Evolutionary conservation across 2,888 invertebrate genomes (phyloP), one percentile per base, ranked within the genome.

Genomic region (Rotaria magnacalcarata): DNA sequence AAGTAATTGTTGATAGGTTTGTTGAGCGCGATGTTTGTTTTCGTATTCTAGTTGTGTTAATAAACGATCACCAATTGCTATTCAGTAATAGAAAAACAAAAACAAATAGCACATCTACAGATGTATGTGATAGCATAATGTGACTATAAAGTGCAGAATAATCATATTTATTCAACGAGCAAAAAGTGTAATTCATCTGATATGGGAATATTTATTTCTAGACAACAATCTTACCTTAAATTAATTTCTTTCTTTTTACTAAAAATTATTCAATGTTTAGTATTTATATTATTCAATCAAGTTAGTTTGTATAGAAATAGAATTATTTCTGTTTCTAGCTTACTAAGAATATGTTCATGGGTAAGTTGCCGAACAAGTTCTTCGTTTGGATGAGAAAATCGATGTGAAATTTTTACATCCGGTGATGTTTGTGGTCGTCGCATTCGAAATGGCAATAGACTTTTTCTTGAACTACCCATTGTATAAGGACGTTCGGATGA

Each of bases 291-390:
- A 67, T 24, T 7, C 7, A 56, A 56, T 24, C 24, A 56, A 21
- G 8, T 56, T 56, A 56, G 56, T 56, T 6, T 34, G 6, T 54
- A 54, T 54, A 56, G 0, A 56, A 24, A 24, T 24, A 21, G 6
- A 56, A 8, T 56, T 24, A 24, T 47, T 21, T 24, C 10, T 27
- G 27, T 14, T 27, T 27, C 6, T 43, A 24, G 3, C 80, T 86
- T 56, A 86, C 86, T 54, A 27, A 86, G 75, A 84, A 86, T 86
- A 41, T 86, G 86, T 47, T 86, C 58, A 84, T 86, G 86, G 10
- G 86, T 86, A 34, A 86, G 34, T 80, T 86, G 84, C 14, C 54
- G 50, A 43, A 80, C 47, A 24, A 47, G 0, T 10, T 47, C 11
- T 80, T 80, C 80, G 5, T 80, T 11, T 24, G 80, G 80, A 47